Evolutionary conservation across 2,888 invertebrate species (phyloP).

Genomic region (Vesta saturnalis): DNA sequence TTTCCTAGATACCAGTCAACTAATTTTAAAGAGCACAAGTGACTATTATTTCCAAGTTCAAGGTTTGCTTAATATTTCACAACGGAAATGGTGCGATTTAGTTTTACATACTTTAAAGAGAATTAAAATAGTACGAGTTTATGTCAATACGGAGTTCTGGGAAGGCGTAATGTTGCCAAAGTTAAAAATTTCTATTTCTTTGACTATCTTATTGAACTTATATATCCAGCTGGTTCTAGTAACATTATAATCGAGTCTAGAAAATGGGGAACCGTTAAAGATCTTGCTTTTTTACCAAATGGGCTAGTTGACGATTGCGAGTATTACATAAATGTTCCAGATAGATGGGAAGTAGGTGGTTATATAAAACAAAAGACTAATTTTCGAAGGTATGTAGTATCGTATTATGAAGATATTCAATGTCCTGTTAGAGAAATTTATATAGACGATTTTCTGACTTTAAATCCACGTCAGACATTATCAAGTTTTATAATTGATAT

Average conservation of each 20-base stretch:
- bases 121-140: neutral
- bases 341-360: neutral
- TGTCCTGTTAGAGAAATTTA: neutral
- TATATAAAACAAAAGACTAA: neutral
- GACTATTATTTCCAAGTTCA: too few relatives aligned
- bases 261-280: neutral
- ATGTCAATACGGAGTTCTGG: neutral
- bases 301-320: neutral
- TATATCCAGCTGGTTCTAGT: neutral
- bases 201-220: neutral
- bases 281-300: neutral
- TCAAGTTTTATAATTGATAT: slow-evolving; percentile 9
- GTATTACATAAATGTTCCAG: neutral
- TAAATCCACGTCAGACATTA: neutral
- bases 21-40: too few relatives aligned
- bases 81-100: neutral
- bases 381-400: neutral
- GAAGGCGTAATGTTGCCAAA: neutral
- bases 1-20: neutral
- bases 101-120: neutral
- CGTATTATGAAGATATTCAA: neutral
- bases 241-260: neutral
- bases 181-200: neutral
- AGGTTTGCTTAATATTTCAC: neutral
- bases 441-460: slow-evolving; percentile 1